phyloP scores from a whole-genome alignment of 2,113 vertebrate species.

The Engystomops pustulosus region DNA sequence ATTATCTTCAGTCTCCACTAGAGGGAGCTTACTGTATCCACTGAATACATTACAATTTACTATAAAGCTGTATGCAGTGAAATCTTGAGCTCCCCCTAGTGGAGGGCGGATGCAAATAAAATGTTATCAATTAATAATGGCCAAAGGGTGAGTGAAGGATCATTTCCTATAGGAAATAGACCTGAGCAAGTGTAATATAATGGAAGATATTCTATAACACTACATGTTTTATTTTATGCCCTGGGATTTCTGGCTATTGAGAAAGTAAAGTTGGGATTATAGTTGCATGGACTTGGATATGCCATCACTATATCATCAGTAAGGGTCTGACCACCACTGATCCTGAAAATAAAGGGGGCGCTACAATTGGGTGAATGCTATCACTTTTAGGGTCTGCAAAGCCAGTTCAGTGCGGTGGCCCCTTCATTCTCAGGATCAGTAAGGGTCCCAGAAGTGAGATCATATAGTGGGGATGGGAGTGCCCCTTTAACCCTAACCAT shows the following conservation, averaged over 20 bases:
- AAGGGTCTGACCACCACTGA: background rate
- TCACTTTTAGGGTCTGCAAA: no score
- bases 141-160: no score
- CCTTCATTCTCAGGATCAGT: no score
- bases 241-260: background rate
- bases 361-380: no score
- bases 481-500: background rate
- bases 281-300: no score
- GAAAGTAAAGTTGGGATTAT: background rate
- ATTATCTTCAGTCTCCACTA: background rate
- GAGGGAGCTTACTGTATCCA: background rate
- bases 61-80: background rate
- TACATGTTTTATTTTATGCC: background rate
- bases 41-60: no score
- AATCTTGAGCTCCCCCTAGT: background rate
- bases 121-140: background rate
- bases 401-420: no score
- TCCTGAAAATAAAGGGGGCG: no score
- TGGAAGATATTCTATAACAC: background rate
- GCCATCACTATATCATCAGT: no score
- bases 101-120: background rate
- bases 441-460: background rate
- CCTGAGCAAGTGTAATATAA: background rate
- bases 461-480: no score
- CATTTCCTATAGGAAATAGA: no score